Conservation (phyloP, 2,113 vertebrate species). For the Myrmecobius fasciatus region DNA sequence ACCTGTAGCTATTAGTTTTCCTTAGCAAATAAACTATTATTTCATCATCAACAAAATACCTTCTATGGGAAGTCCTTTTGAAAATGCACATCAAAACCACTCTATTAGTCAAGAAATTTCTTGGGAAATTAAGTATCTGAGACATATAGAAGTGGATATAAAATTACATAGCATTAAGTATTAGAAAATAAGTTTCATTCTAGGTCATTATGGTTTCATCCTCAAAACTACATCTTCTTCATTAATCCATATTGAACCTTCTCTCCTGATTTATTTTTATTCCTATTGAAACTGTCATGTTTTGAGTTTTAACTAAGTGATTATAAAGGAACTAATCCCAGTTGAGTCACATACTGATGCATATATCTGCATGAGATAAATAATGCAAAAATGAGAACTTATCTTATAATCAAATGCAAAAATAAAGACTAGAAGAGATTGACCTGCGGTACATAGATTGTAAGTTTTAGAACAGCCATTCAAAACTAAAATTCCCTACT, state of each 20-base stretch:
- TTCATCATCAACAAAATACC: background rate
- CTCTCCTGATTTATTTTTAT: background rate
- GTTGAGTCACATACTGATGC: background rate
- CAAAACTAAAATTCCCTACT: background rate
- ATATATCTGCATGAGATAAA: background rate
- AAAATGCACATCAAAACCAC: background rate
- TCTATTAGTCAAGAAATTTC: background rate
- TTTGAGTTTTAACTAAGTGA: background rate
- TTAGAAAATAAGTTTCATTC: background rate
- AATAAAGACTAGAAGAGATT: background rate
- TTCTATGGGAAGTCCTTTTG: background rate
- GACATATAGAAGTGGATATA: background rate
- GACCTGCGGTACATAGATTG: no score
- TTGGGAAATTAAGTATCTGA: background rate
- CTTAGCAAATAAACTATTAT: background rate
- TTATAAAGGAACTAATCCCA: background rate
- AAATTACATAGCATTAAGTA: background rate
- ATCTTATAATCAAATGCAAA: background rate
- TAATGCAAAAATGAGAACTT: background rate
- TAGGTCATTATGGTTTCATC: background rate
- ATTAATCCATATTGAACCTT: background rate
- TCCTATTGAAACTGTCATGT: background rate
- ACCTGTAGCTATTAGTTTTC: background rate
- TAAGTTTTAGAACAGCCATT: background rate
- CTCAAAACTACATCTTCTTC: background rate